Evolutionary conservation across 2,797 vertebrate species (phyloP).

Genomic region (Pseudotriccus pelzelni): DNA sequence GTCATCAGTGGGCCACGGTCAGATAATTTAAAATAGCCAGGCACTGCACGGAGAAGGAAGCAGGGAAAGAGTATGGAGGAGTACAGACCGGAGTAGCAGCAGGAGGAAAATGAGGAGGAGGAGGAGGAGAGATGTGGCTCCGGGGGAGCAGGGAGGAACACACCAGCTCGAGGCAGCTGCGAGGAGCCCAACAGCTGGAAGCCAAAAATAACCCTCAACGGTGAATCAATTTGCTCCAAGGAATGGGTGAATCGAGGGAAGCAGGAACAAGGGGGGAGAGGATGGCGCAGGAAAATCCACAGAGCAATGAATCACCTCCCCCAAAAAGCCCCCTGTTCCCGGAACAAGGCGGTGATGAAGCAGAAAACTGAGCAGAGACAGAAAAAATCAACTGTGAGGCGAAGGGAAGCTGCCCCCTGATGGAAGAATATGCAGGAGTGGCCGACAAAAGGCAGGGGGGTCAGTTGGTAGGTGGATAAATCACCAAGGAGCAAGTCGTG

Average conservation of each 20-base stretch:
- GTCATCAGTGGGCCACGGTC: accelerated
- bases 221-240: constrained; percentile 30
- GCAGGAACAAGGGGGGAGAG: not conserved
- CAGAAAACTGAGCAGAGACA: not conserved
- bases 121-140: not conserved
- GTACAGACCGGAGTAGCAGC: not conserved
- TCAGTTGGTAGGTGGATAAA: not conserved
- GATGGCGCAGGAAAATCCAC: constrained; percentile 11
- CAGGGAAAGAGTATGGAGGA: not conserved
- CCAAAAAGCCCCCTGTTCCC: not conserved
- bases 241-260: not conserved
- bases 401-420: not conserved
- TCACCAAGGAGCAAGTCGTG: not conserved
- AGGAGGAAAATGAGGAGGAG: not conserved
- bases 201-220: not conserved
- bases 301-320: constrained; percentile 29
- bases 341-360: not conserved
- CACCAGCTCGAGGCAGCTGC: not conserved
- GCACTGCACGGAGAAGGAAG: not conserved
- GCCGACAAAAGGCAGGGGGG: not conserved
- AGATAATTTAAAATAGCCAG: not conserved
- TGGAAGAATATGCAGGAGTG: not conserved
- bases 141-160: not conserved
- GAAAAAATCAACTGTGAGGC: not conserved
- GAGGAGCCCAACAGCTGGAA: constrained; percentile 15